Evolutionary conservation across 2,113 vertebrate species (phyloP), one percentile per base, ranked within the genome.

Genomic region (Bothrops jararaca): DNA sequence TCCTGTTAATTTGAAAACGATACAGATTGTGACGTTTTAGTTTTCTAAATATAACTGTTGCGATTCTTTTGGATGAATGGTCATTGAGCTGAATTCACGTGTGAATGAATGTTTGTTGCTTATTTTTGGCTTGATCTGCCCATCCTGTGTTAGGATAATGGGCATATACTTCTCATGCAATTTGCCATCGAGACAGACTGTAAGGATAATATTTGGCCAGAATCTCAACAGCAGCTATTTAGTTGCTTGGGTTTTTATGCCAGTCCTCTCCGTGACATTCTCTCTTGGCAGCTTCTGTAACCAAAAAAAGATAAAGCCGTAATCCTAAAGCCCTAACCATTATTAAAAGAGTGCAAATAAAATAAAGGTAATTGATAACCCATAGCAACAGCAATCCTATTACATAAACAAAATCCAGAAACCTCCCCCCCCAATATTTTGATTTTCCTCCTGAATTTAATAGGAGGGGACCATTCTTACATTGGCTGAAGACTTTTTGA

Each of bases 151-250:
- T 89, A 85, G 90, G 74, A 48, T 85, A 48, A 89, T 92, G 56
- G 93, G 88, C 48, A 92, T 91, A 39, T 90, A 50, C 42, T 26
- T 80, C 93, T 92, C 91, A 58, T 90, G 89, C 18, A 9, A 10
- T 92, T n/a, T 93, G 48, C 93, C 93, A 91, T 26, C 56, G 60
- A 89, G 90, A n/a, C 53, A 89, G 69, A 92, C 0, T 74, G 91
- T 13, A 34, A 86, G 34, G 52, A 92, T 34, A 58, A 50, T 86
- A n/a, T 45, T 45, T 15, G 10, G 34, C 54, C 57, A 48, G 39
- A 13, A 53, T 18, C 52, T 50, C 50, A 58, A 12, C 52, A 34
- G 39, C 57, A 64, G 13, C 24, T 45, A 48, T 12, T 58, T 29
- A 42, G 42, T 50, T 57, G 48, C 60, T 42, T 42, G 34, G 34